A percentile compares a stretch with the other conserved stretches of the same genome.
Evolutionary conservation across 23 tunicate genomes (phyloP).

Genomic region (Phallusia fumigata): DNA sequence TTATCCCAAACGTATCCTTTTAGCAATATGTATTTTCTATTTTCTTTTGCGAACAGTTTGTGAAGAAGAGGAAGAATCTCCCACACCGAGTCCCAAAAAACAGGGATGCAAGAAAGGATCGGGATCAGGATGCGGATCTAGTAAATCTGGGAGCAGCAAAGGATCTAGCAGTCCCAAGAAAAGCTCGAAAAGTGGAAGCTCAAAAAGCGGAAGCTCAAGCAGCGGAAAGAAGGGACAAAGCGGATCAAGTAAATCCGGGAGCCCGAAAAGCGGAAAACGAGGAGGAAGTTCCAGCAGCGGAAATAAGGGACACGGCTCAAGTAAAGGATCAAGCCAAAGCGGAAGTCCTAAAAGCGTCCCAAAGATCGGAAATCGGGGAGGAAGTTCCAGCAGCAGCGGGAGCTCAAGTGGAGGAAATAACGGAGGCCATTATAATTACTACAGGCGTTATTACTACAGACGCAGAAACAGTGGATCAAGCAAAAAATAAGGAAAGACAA

Average conservation of each 20-base stretch:
- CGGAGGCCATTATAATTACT: neutral
- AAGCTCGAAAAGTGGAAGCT: neutral
- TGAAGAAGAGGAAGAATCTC: neutral
- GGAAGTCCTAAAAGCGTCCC: neutral
- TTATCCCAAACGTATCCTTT: no score
- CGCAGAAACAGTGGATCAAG: neutral
- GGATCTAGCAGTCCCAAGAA: neutral
- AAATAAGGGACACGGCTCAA: neutral
- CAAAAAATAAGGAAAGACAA: neutral
- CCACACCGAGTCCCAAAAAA: no score
- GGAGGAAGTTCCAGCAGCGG: neutral
- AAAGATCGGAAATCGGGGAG: neutral
- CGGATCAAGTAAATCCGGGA: neutral
- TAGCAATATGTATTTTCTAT: no score
- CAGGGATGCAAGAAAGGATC: neutral
- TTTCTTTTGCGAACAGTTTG: neutral
- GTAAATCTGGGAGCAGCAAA: neutral
- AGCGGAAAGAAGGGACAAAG: neutral
- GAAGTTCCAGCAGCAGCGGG: neutral
- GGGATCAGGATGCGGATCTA: neutral
- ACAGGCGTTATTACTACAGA: neutral
- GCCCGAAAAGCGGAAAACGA: neutral
- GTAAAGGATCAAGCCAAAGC: neutral
- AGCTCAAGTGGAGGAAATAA: neutral
- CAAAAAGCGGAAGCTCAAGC: neutral